Evolutionary conservation across 2,113 vertebrate genomes (phyloP).

Genomic region (Diphyllodes magnificus): DNA sequence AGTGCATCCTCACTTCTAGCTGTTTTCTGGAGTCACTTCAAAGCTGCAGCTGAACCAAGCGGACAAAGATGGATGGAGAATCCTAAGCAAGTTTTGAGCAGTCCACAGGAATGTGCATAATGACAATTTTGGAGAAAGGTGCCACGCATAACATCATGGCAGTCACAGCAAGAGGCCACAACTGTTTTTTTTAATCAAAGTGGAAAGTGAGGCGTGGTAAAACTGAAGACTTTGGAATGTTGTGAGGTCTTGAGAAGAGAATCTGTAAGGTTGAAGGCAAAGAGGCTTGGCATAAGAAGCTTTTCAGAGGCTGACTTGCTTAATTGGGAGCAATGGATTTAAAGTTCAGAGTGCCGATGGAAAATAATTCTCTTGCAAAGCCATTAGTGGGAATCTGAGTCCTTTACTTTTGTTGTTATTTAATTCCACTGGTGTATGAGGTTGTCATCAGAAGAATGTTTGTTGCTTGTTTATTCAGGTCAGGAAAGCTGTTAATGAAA

Average conservation of each 20-base stretch:
- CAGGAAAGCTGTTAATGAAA: slow-evolving; percentile 38
- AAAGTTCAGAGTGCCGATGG: not conserved
- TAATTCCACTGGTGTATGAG: not conserved
- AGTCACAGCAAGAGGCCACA: not conserved
- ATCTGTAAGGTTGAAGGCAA: not conserved
- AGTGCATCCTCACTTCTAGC: not conserved
- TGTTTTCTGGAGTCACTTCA: not conserved
- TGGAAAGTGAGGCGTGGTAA: not conserved
- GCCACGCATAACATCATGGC: not conserved
- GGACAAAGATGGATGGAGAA: not conserved
- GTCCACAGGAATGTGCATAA: not conserved
- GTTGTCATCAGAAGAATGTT: slow-evolving; percentile 1
- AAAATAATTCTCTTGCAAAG: slow-evolving; percentile 7
- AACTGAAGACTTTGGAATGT: not conserved
- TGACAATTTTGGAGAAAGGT: not conserved
- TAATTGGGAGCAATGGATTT: slow-evolving; percentile 31
- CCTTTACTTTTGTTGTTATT: not conserved
- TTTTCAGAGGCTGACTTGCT: not conserved
- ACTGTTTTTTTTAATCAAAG: not conserved
- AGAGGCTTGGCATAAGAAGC: not conserved
- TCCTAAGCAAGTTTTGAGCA: not conserved
- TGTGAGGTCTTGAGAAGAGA: not conserved
- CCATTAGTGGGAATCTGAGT: not conserved
- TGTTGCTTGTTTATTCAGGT: slow-evolving; percentile 46
- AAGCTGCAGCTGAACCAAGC: not conserved